Percentiles rank a stretch among this genome's conserved stretches.
Conservation (phyloP, 2,888 invertebrate genomes). For the Drosophila meridionalis region DNA sequence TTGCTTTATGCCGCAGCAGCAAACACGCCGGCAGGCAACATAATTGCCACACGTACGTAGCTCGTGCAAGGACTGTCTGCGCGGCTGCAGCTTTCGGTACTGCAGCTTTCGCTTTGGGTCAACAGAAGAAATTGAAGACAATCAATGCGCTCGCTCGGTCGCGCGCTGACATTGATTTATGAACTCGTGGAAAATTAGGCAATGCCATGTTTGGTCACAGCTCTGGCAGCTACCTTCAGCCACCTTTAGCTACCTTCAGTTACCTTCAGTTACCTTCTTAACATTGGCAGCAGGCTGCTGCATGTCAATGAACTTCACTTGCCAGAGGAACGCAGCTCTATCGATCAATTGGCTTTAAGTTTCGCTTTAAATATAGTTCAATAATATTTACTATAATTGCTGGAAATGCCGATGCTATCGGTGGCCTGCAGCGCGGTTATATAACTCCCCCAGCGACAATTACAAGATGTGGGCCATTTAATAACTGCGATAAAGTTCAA, state of each 20-base stretch:
- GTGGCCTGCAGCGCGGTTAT: slow-evolving; percentile 11
- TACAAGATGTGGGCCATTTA: slow-evolving; percentile 56
- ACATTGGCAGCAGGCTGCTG: slow-evolving; percentile 29
- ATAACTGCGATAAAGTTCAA: slow-evolving; percentile 65
- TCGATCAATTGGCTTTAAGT: neutral
- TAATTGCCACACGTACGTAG: slow-evolving; percentile 73
- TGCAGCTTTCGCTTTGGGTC: slow-evolving; percentile 48
- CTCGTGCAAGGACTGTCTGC: slow-evolving; percentile 47
- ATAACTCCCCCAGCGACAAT: slow-evolving; percentile 52
- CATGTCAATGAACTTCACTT: slow-evolving; percentile 54
- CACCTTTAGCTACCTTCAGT: no score
- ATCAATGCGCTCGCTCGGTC: slow-evolving; percentile 69
- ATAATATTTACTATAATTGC: slow-evolving; percentile 4
- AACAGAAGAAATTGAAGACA: slow-evolving; percentile 77
- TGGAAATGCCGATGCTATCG: slow-evolving; percentile 17
- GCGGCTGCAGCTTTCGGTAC: slow-evolving; percentile 43
- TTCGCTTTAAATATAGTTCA: neutral
- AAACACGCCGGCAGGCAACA: slow-evolving; percentile 54
- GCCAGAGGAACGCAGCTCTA: slow-evolving; percentile 11
- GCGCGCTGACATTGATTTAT: slow-evolving; percentile 81
- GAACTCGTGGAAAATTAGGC: slow-evolving; percentile 83
- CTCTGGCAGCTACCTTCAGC: slow-evolving; percentile 17
- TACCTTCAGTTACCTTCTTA: slow-evolving; percentile 19
- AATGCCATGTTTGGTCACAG: slow-evolving; percentile 81
- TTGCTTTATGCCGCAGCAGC: slow-evolving; percentile 39